Evolutionary conservation across 1,140 invertebrate species (phyloP).

Genomic region (Diuraphis noxia): DNA sequence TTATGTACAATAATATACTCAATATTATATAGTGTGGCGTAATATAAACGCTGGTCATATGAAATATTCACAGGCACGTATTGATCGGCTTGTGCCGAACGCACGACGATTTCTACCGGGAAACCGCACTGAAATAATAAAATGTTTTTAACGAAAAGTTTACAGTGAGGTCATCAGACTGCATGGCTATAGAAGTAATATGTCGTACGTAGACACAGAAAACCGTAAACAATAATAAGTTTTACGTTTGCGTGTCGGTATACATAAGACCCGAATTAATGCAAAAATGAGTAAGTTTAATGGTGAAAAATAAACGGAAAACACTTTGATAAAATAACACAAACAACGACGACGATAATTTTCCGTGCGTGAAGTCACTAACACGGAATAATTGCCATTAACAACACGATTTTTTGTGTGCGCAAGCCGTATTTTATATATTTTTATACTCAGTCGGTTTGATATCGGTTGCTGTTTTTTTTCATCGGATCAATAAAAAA

Average conservation of each 20-base stretch:
- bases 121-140: not conserved
- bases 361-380: not conserved
- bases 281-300: not conserved
- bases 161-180: not conserved
- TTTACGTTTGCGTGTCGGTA: not conserved
- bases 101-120: not conserved
- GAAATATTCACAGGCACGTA: not conserved
- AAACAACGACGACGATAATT: not conserved
- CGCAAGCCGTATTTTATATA: not conserved
- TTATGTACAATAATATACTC: no score
- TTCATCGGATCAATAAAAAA: not conserved
- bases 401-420: not conserved
- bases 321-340: not conserved
- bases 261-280: not conserved
- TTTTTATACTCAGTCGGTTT: not conserved
- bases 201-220: not conserved
- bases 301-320: not conserved
- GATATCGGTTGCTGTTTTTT: not conserved
- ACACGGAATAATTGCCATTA: not conserved
- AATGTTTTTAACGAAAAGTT: conserved; percentile 10
- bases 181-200: not conserved
- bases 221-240: not conserved
- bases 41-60: not conserved
- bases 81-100: not conserved
- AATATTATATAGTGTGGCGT: not conserved